Evolutionary conservation across 2,888 invertebrate genomes (phyloP).

Genomic region (Liposcelis brunnea): DNA sequence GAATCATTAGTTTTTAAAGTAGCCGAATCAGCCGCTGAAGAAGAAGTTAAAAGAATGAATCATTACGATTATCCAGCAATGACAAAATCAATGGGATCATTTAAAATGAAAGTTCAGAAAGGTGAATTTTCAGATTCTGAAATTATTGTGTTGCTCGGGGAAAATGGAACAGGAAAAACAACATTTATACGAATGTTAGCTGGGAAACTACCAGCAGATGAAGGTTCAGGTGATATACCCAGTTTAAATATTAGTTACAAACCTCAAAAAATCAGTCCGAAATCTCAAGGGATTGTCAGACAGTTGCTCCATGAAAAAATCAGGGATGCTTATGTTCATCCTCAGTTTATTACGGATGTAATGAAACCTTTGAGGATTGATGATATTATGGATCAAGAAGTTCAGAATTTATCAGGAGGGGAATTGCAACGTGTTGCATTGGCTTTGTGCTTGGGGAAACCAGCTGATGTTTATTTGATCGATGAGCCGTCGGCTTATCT

Average conservation of each 20-base stretch:
- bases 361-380: slow-evolving; percentile 97
- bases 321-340: slow-evolving; percentile 92
- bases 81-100: slow-evolving; percentile 67
- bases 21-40: slow-evolving; percentile 92
- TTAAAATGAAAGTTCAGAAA: slow-evolving; percentile 58
- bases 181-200: slow-evolving; percentile 98
- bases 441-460: slow-evolving; percentile 91
- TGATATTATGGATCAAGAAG: slow-evolving; percentile 94
- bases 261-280: slow-evolving; percentile 98
- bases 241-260: slow-evolving; percentile 96
- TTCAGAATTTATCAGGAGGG: slow-evolving; percentile 96
- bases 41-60: slow-evolving; percentile 93
- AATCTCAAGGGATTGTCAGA: slow-evolving; percentile 82
- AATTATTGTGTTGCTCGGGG: slow-evolving; percentile 89
- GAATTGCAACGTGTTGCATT: slow-evolving; percentile 96
- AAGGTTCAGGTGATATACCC: slow-evolving; percentile 58
- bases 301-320: slow-evolving; percentile 92
- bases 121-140: slow-evolving; percentile 99
- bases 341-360: slow-evolving; percentile 94
- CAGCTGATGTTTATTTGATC: slow-evolving; percentile 95
- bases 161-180: slow-evolving; percentile 99
- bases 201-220: slow-evolving; percentile 85
- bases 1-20: slow-evolving; percentile 96
- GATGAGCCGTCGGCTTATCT: slow-evolving; percentile 98
- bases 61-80: slow-evolving; percentile 84